phyloP scores from a whole-genome alignment of 2,113 vertebrate genomes.

The pig (Sus scrofa) region DNA sequence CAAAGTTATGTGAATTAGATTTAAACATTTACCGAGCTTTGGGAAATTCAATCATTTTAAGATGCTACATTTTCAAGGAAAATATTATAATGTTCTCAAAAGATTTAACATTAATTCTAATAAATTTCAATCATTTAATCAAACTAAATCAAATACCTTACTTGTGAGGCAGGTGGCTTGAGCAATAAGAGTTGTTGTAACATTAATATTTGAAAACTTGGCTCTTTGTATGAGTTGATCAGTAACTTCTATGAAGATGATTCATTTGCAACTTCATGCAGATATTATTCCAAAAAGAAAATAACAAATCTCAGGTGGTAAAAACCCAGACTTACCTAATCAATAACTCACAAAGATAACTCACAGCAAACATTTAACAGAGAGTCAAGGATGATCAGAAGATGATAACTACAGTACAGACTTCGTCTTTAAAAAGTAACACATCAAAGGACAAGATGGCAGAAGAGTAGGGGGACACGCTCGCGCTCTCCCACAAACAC shows the following conservation, averaged over 20 bases:
- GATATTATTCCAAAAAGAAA: background rate
- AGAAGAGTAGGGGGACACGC: no score
- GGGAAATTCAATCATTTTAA: constrained; percentile 11
- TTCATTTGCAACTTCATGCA: background rate
- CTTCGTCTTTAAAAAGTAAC: background rate
- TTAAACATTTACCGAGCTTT: background rate
- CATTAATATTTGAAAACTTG: background rate
- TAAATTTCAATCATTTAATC: background rate
- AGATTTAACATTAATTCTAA: constrained; percentile 7
- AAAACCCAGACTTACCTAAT: background rate
- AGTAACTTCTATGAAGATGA: background rate
- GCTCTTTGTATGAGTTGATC: background rate
- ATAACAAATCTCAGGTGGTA: background rate
- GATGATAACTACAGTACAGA: background rate
- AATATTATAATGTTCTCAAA: constrained; percentile 3
- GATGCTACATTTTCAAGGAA: constrained; percentile 14
- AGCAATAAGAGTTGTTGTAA: background rate
- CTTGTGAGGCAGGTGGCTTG: background rate
- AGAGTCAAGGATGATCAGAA: background rate
- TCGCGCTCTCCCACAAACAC: no score
- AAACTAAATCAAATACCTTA: background rate
- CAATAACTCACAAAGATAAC: background rate
- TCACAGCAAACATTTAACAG: background rate
- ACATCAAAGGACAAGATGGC: no score
- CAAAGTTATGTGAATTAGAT: constrained; percentile 30